A percentile compares a stretch with the other conserved stretches of the same genome.
phyloP scores from a whole-genome alignment of 2,888 invertebrate genomes.

The Protodeltote pygarga region DNA sequence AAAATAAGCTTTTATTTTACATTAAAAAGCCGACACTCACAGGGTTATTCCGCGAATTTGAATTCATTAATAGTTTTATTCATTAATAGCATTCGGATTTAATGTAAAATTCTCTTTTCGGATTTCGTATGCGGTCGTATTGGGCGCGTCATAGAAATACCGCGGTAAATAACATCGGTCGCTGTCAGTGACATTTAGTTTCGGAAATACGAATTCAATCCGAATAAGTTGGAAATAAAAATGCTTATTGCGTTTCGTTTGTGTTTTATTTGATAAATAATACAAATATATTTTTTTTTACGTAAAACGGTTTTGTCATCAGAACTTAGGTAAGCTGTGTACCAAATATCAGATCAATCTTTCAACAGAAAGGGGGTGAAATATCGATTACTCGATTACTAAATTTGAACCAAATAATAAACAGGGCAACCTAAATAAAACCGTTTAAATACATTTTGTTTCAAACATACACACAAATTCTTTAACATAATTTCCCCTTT shows the following conservation, averaged over 20 bases:
- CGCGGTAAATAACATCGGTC: constrained; percentile 40
- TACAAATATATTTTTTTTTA: not conserved
- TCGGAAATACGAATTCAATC: constrained; percentile 36
- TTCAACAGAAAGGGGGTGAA: too few species aligned
- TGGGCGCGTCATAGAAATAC: constrained; percentile 47
- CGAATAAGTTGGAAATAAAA: constrained; percentile 8
- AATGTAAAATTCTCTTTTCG: constrained; percentile 41
- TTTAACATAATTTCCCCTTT: not conserved
- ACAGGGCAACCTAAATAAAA: not conserved
- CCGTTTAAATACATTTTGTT: not conserved
- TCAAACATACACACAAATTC: not conserved
- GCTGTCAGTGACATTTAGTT: constrained; percentile 45
- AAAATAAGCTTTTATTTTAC: too few species aligned
- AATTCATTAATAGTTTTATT: constrained; percentile 19
- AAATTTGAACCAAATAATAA: too few species aligned
- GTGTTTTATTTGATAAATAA: not conserved
- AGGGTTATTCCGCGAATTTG: constrained; percentile 10
- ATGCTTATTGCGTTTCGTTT: constrained; percentile 6
- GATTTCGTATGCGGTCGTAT: constrained; percentile 38
- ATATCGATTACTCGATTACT: too few species aligned
- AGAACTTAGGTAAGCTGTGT: too few species aligned
- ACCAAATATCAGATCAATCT: too few species aligned
- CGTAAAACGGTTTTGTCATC: too few species aligned
- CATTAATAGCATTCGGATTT: constrained; percentile 26
- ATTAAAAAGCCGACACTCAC: constrained; percentile 7